Evolutionary conservation across 2,113 vertebrate genomes (phyloP).

Genomic region (Physeter macrocephalus): DNA sequence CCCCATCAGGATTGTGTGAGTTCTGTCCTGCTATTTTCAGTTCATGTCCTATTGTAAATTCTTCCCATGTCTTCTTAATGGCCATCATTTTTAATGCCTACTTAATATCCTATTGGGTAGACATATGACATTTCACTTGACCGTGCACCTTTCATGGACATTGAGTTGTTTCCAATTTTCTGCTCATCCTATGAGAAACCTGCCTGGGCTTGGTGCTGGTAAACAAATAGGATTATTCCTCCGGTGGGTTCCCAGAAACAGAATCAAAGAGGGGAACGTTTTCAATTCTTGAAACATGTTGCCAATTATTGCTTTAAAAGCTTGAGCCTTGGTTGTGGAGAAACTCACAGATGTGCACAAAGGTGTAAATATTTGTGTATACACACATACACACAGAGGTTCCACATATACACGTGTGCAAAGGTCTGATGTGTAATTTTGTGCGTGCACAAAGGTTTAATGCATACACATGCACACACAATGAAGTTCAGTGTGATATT

Average conservation of each 20-base stretch:
- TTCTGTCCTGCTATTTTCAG: neutral
- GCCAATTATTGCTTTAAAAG: neutral
- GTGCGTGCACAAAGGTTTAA: too few species aligned
- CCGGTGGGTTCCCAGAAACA: neutral
- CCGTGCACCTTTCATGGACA: neutral
- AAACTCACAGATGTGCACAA: neutral
- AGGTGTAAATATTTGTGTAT: neutral
- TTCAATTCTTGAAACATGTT: neutral
- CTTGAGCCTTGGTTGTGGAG: neutral
- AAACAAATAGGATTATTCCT: neutral
- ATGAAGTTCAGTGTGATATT: too few species aligned
- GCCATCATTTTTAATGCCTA: too few species aligned
- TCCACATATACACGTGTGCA: too few species aligned
- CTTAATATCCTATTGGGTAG: accelerated
- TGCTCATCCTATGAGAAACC: accelerated
- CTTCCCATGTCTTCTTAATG: accelerated
- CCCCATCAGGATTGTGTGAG: accelerated
- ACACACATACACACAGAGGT: neutral
- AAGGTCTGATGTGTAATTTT: neutral
- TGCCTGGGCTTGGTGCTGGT: neutral
- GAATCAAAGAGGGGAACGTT: neutral
- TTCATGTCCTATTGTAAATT: accelerated
- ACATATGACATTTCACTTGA: neutral
- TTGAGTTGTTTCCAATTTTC: neutral
- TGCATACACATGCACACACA: accelerated